Evolutionary conservation across 2,888 invertebrate species (phyloP).

Genomic region (Oscheius sp.): DNA sequence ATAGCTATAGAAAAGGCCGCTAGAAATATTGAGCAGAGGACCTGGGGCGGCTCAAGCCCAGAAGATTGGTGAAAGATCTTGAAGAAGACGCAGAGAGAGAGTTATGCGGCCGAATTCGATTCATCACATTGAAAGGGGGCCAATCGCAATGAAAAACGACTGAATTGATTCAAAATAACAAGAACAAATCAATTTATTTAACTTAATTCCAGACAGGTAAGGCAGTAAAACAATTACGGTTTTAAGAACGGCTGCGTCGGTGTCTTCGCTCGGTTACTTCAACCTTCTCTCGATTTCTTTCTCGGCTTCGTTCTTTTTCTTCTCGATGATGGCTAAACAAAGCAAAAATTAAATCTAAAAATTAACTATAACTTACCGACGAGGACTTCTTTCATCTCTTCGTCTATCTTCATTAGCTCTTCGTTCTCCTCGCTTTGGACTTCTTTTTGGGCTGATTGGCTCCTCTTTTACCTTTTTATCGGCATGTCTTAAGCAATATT

Average conservation of each 20-base stretch:
- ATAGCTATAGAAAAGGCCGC: too few species aligned
- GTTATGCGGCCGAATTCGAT: too few species aligned
- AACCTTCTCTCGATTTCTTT: constrained; percentile 23
- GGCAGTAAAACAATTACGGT: not conserved
- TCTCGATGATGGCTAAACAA: constrained; percentile 22
- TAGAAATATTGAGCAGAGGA: too few species aligned
- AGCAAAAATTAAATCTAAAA: not conserved
- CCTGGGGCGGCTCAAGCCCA: too few species aligned
- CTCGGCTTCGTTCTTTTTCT: constrained; percentile 30
- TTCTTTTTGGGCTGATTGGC: constrained; percentile 7
- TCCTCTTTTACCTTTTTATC: constrained; percentile 30
- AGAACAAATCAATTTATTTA: too few species aligned
- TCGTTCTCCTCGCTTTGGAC: not conserved
- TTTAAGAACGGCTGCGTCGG: constrained; percentile 24
- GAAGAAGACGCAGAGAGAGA: too few species aligned
- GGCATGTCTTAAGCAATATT: constrained; percentile 13
- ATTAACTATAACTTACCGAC: not conserved
- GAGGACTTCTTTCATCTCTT: constrained; percentile 19
- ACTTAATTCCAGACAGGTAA: not conserved
- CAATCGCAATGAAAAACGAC: too few species aligned
- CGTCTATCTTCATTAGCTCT: not conserved
- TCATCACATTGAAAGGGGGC: too few species aligned
- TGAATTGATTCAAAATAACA: too few species aligned
- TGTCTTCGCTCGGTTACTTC: constrained; percentile 23
- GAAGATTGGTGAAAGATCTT: too few species aligned